Evolutionary conservation across 2,113 vertebrate genomes (phyloP).

Genomic region (Clarias magur): DNA sequence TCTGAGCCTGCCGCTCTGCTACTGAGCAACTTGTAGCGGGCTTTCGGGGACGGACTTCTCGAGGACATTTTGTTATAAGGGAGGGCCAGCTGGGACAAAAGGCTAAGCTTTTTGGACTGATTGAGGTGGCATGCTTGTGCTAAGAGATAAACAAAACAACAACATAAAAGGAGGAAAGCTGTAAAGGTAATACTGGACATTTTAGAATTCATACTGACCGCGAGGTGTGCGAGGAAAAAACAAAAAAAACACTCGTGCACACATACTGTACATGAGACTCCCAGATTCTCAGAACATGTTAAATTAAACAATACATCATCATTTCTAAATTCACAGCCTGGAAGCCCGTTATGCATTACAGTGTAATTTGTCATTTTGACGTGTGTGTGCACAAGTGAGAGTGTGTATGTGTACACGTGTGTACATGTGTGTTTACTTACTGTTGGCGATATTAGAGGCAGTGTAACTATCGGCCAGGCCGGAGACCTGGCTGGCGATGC

Average conservation of each 20-base stretch:
- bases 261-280: no score
- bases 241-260: background rate
- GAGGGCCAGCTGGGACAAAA: conserved; percentile 83
- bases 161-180: conserved; percentile 54
- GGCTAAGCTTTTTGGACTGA: conserved; percentile 77
- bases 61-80: conserved; percentile 74
- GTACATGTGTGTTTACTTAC: conserved; percentile 74
- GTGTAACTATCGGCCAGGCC: conserved; percentile 91
- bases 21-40: conserved; percentile 62
- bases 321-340: background rate
- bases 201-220: background rate
- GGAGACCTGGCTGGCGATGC: conserved; percentile 94
- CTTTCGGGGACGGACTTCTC: conserved; percentile 66
- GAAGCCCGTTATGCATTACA: background rate
- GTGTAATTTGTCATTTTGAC: background rate
- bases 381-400: background rate
- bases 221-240: background rate
- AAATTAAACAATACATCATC: background rate
- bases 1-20: conserved; percentile 47
- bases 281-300: background rate
- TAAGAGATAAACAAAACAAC: conserved; percentile 65
- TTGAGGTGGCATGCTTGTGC: conserved; percentile 73
- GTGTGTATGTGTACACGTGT: background rate
- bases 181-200: background rate
- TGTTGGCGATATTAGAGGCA: conserved; percentile 89